These are phyloP conservation scores for Eilema depressum DNA, from an alignment of 2,888 invertebrate species.

Conservation along the genomic window DNA sequence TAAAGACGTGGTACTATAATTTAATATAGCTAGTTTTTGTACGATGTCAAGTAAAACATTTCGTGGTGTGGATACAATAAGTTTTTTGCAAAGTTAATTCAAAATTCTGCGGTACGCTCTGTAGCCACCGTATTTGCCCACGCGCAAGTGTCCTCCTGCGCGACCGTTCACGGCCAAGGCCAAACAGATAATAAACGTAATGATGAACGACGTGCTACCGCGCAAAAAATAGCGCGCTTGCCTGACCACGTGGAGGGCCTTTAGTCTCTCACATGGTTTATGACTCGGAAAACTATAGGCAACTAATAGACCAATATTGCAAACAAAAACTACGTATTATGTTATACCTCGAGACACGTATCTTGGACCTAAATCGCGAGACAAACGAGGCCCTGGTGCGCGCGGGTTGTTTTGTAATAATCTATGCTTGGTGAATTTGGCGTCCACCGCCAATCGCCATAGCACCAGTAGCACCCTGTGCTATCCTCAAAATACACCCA, in stretches of 20 bases:
- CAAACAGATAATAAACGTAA: conserved; percentile 82
- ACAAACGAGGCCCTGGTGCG: too few relatives aligned
- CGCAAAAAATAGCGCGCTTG: conserved; percentile 69
- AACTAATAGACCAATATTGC: conserved; percentile 60
- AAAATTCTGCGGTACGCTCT: conserved; percentile 60
- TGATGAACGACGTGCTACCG: conserved; percentile 80
- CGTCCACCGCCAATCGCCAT: too few relatives aligned
- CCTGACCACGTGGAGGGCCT: conserved; percentile 79
- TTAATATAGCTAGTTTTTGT: conserved; percentile 50
- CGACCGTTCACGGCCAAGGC: conserved; percentile 86
- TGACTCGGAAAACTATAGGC: conserved; percentile 26
- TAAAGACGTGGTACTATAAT: conserved; percentile 48
- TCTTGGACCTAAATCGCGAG: too few relatives aligned
- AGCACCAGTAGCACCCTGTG: too few relatives aligned
- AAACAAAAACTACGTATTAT: conserved; percentile 63
- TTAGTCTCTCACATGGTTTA: background rate
- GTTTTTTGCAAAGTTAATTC: conserved; percentile 57
- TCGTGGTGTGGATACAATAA: conserved; percentile 55
- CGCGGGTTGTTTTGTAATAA: too few relatives aligned
- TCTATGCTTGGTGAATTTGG: too few relatives aligned
- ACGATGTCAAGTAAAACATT: conserved; percentile 47
- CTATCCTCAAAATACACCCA: too few relatives aligned
- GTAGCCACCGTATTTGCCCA: conserved; percentile 67
- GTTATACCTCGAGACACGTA: too few relatives aligned
- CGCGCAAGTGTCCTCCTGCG: conserved; percentile 70